Conservation (phyloP, 2,888 invertebrate genomes). For the Eutolmus rufibarbis region DNA sequence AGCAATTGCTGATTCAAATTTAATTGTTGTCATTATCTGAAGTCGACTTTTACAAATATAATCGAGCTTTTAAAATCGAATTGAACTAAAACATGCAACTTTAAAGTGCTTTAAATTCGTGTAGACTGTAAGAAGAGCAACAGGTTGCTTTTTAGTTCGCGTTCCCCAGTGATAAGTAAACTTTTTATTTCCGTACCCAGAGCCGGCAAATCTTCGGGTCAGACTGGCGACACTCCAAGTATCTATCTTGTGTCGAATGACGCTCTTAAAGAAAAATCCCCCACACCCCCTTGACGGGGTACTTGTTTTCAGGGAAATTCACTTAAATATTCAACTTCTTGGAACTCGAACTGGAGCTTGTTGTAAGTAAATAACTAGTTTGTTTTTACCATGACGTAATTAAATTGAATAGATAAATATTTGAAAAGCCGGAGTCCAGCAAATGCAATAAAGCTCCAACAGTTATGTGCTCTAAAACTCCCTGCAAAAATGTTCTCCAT, state of each 20-base stretch:
- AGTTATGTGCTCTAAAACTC: background rate
- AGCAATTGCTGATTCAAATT: background rate
- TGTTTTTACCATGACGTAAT: background rate
- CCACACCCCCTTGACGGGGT: background rate
- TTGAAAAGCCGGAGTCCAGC: background rate
- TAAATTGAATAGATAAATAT: background rate
- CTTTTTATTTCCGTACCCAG: background rate
- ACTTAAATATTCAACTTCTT: background rate
- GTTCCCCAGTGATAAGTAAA: background rate
- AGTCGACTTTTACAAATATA: background rate
- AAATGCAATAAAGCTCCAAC: background rate
- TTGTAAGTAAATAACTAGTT: background rate
- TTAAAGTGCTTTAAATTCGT: background rate
- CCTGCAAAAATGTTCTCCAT: background rate
- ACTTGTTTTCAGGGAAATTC: background rate
- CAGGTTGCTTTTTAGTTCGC: background rate
- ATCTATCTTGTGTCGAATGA: background rate
- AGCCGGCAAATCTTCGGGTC: background rate
- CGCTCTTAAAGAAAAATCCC: background rate
- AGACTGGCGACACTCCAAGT: background rate
- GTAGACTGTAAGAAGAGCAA: background rate
- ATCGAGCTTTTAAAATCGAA: background rate
- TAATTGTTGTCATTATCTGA: background rate
- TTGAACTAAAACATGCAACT: background rate
- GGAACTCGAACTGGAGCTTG: background rate